These are phyloP conservation scores for Morpho deidamia DNA, from an alignment of 2,888 invertebrate genomes.

Conservation along the genomic window DNA sequence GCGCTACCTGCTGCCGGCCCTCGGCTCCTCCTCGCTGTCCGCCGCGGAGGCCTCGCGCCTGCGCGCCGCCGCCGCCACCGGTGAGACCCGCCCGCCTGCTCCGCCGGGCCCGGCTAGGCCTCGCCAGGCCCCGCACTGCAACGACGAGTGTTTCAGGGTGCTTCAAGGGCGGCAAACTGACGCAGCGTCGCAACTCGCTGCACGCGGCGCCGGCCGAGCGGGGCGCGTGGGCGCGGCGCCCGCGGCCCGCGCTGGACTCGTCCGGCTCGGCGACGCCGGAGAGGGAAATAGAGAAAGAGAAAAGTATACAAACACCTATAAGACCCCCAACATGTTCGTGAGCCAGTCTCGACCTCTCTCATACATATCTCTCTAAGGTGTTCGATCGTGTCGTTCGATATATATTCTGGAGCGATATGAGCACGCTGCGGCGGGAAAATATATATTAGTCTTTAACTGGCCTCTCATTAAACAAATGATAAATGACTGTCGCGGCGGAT, in stretches of 20 bases:
- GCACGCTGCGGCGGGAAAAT: too few relatives aligned
- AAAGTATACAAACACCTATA: too few relatives aligned
- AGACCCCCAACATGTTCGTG: too few relatives aligned
- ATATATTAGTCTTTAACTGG: too few relatives aligned
- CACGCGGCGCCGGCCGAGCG: constrained; percentile 17
- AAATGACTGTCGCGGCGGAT: too few relatives aligned
- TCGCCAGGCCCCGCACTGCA: too few relatives aligned
- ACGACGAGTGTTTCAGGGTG: not conserved
- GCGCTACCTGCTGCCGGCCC: constrained; percentile 56
- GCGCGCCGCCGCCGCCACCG: constrained; percentile 29
- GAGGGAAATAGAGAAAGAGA: too few relatives aligned
- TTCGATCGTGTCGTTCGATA: too few relatives aligned
- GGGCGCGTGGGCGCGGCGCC: constrained; percentile 29
- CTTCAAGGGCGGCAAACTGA: not conserved
- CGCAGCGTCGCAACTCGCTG: constrained; percentile 8
- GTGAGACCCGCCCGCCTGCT: constrained; percentile 6
- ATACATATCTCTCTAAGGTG: too few relatives aligned
- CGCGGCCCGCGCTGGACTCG: constrained; percentile 3
- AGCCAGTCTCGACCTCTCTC: too few relatives aligned
- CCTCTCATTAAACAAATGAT: too few relatives aligned
- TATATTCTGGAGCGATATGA: too few relatives aligned
- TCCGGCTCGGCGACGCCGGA: not conserved
- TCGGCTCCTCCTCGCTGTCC: constrained; percentile 34
- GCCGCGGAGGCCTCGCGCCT: constrained; percentile 39
- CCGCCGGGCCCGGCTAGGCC: not conserved